phyloP scores from a whole-genome alignment of 2,797 vertebrate species.

The Mormyrops attenuatus region DNA sequence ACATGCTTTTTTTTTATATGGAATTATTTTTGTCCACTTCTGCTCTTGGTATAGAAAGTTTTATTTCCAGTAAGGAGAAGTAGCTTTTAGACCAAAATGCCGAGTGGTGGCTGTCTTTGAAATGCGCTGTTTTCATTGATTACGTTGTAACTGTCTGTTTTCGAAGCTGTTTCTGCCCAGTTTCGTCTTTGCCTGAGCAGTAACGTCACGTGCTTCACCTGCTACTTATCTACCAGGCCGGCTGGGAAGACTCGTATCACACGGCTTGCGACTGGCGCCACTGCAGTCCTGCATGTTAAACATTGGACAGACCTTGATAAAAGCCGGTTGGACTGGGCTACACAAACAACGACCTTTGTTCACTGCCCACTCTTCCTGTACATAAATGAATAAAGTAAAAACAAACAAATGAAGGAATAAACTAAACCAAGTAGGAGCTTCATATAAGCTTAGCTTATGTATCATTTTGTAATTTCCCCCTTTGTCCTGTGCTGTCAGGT shows the following conservation, averaged over 20 bases:
- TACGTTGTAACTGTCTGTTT: neutral
- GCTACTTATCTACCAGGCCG: neutral
- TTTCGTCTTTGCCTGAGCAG: neutral
- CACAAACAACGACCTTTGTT: neutral
- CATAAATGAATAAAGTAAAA: neutral
- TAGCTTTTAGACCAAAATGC: neutral
- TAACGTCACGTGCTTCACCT: neutral
- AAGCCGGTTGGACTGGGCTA: neutral
- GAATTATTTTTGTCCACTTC: neutral
- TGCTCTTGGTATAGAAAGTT: neutral
- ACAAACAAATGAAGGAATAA: neutral
- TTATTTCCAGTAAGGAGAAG: neutral
- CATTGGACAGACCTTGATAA: neutral
- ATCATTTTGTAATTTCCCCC: neutral
- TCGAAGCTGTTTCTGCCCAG: neutral
- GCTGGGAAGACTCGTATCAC: neutral
- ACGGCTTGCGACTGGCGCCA: neutral
- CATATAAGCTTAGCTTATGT: neutral
- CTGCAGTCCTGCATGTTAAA: neutral
- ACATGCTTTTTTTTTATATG: neutral
- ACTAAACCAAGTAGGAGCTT: neutral
- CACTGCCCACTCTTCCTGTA: neutral
- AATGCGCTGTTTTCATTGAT: neutral
- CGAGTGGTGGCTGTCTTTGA: neutral
- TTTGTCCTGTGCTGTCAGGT: constrained; percentile 3